Percentiles rank a stretch among this genome's conserved stretches.
Evolutionary conservation across 2,888 invertebrate species (phyloP).

Genomic region (Leptinotarsa juncta): DNA sequence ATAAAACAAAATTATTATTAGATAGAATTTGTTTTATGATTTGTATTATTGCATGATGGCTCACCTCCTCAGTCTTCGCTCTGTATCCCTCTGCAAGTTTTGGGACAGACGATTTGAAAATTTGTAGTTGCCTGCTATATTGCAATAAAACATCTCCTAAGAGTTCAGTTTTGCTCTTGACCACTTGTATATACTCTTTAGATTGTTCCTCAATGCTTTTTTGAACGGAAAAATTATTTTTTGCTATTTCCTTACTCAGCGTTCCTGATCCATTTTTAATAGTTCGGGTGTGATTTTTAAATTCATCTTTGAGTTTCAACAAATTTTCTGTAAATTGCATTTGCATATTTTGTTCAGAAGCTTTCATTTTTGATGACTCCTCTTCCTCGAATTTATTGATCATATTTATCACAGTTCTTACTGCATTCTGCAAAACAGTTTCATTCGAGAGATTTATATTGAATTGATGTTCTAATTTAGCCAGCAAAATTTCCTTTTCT

Average conservation of each 20-base stretch:
- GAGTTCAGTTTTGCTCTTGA: conserved; percentile 19
- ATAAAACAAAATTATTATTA: neutral
- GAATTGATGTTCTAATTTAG: conserved; percentile 49
- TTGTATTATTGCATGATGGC: conserved; percentile 3
- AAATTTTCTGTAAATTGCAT: neutral
- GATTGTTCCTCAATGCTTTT: conserved; percentile 16
- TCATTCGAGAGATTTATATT: conserved; percentile 45
- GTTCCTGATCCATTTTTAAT: conserved; percentile 20
- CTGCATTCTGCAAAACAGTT: conserved; percentile 24
- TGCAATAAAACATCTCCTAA: conserved; percentile 23
- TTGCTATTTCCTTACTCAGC: conserved; percentile 7
- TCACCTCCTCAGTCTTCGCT: conserved; percentile 30
- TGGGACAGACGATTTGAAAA: conserved; percentile 22
- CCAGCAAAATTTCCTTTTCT: conserved; percentile 47
- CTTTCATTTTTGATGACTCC: conserved; percentile 22
- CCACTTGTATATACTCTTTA: conserved; percentile 18
- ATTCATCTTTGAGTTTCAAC: conserved; percentile 4
- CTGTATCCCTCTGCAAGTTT: conserved; percentile 24
- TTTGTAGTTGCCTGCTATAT: conserved; percentile 22
- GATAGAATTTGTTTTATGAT: neutral
- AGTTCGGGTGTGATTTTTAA: neutral
- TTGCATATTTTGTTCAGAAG: conserved; percentile 17
- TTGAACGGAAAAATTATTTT: conserved; percentile 21
- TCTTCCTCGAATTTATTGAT: conserved; percentile 26
- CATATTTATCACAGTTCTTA: conserved; percentile 29